These are phyloP conservation scores for Rotaria magnacalcarata DNA, from an alignment of 2,888 invertebrate genomes.

Conservation along the genomic window DNA sequence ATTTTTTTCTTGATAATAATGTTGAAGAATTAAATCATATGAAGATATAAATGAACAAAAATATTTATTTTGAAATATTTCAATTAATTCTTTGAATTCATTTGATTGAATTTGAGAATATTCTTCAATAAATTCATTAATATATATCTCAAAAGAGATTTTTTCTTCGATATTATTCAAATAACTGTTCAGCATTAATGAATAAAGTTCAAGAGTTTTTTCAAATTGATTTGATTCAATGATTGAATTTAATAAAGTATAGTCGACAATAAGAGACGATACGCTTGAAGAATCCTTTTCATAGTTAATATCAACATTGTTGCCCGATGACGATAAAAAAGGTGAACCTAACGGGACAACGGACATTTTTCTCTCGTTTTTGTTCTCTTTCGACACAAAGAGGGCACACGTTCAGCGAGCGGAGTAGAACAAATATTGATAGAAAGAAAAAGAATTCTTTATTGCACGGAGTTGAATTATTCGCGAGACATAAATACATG, in stretches of 20 bases:
- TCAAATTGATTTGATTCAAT: not conserved
- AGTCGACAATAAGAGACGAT: not conserved
- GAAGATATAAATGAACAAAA: not conserved
- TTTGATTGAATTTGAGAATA: not conserved
- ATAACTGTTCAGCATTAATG: not conserved
- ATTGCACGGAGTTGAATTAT: not conserved
- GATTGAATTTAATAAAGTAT: not conserved
- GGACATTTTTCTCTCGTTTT: not conserved
- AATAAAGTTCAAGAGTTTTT: slow-evolving; percentile 12
- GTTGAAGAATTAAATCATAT: not conserved
- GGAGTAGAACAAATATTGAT: slow-evolving; percentile 21
- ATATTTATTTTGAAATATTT: not conserved
- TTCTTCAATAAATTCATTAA: not conserved
- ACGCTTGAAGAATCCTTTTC: not conserved
- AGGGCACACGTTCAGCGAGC: not conserved
- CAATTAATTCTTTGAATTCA: not conserved
- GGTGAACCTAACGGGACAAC: slow-evolving; percentile 15
- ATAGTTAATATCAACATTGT: not conserved
- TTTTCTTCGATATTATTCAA: not conserved
- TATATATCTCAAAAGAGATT: not conserved
- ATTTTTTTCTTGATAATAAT: not conserved
- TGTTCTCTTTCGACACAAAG: not conserved
- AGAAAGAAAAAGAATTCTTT: not conserved
- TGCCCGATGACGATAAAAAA: not conserved
- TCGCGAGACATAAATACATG: not conserved